Evolutionary conservation across 2,888 invertebrate species (phyloP).

Genomic region (Drosophila barbarae): DNA sequence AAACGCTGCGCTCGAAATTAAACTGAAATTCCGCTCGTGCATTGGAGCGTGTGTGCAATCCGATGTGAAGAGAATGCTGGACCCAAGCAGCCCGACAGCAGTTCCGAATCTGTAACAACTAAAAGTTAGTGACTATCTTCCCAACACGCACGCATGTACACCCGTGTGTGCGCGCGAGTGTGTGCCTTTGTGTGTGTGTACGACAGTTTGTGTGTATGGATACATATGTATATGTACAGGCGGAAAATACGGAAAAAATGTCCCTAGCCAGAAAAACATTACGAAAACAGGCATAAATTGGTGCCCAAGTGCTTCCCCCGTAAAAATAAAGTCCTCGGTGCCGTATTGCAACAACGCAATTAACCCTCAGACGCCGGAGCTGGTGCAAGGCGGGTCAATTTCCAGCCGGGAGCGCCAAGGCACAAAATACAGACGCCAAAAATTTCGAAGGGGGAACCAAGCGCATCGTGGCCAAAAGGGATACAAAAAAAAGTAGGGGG

Average conservation of each 20-base stretch:
- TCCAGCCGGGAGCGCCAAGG: constrained; percentile 31
- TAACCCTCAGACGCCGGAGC: background rate
- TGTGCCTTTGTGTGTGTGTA: constrained; percentile 41
- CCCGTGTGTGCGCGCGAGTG: constrained; percentile 48
- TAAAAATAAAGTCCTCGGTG: constrained; percentile 14
- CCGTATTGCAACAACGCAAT: background rate
- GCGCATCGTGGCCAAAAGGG: constrained; percentile 39
- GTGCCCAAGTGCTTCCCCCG: constrained; percentile 9
- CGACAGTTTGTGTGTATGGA: constrained; percentile 51
- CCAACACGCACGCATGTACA: constrained; percentile 54
- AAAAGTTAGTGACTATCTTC: constrained; percentile 62
- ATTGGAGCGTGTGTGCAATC: constrained; percentile 61
- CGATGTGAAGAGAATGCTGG: constrained; percentile 57
- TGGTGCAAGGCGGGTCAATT: constrained; percentile 21
- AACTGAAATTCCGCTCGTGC: constrained; percentile 58
- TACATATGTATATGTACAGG: constrained; percentile 49
- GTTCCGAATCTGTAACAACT: constrained; percentile 60
- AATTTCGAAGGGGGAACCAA: constrained; percentile 35
- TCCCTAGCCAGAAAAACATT: constrained; percentile 36
- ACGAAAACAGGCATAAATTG: constrained; percentile 26
- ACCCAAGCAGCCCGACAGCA: constrained; percentile 49
- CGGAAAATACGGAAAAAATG: constrained; percentile 47
- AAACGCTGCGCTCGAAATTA: constrained; percentile 45
- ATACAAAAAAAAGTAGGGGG: constrained; percentile 32
- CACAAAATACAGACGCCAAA: constrained; percentile 42